phyloP scores from a whole-genome alignment of 1,140 invertebrate species.

The Agrypnia vestita region DNA sequence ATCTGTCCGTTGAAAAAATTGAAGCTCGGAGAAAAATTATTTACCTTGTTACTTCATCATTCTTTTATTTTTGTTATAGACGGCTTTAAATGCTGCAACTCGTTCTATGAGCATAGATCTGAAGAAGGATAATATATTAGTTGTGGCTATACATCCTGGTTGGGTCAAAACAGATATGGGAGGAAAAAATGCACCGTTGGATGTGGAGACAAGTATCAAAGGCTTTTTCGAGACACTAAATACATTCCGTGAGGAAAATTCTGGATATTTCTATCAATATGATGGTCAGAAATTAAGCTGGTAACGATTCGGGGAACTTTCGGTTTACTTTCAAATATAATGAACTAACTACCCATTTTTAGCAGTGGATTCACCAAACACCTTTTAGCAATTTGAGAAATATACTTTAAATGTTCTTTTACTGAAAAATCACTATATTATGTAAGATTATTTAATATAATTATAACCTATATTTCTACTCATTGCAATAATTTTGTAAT shows the following conservation, averaged over 20 bases:
- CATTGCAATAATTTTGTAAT: too few relatives aligned
- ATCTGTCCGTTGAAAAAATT: too few relatives aligned
- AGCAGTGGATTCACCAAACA: too few relatives aligned
- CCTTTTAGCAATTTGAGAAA: too few relatives aligned
- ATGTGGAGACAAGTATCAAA: conserved; percentile 77
- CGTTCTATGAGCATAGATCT: conserved; percentile 89
- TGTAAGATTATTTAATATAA: too few relatives aligned
- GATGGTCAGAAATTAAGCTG: conserved; percentile 84
- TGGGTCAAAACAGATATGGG: conserved; percentile 95
- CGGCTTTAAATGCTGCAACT: conserved; percentile 90
- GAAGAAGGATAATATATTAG: conserved; percentile 83
- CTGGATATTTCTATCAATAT: conserved; percentile 84
- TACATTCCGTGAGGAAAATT: conserved; percentile 77
- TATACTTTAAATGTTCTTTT: too few relatives aligned
- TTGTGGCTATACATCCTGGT: conserved; percentile 87
- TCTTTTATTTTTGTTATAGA: conserved; percentile 72
- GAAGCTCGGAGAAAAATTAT: background rate
- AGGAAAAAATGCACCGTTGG: conserved; percentile 83
- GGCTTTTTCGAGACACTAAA: conserved; percentile 80
- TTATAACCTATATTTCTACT: too few relatives aligned
- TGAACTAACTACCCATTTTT: too few relatives aligned
- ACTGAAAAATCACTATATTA: too few relatives aligned
- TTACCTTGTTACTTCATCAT: conserved; percentile 9
- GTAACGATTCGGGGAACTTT: conserved; percentile 70
- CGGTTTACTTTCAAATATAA: too few relatives aligned